A percentile compares a stretch with the other conserved stretches of the same genome.
Evolutionary conservation across 2,888 invertebrate species (phyloP).

Genomic region (Azorinus chamasolen): DNA sequence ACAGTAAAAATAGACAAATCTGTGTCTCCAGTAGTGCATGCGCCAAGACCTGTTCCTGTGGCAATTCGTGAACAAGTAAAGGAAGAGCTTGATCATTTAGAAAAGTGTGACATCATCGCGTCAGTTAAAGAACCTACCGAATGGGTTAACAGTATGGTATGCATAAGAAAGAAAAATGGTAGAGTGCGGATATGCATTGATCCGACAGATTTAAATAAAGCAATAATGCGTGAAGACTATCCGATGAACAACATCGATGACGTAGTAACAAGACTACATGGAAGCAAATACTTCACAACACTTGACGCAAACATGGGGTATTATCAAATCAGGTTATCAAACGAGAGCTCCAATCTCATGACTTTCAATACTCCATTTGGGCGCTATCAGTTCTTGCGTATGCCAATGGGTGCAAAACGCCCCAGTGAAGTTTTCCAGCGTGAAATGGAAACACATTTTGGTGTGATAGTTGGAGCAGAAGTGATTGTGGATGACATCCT

Average conservation of each 20-base stretch:
- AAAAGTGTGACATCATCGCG: slow-evolving; percentile 14
- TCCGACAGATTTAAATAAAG: slow-evolving; percentile 19
- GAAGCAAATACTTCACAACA: slow-evolving; percentile 54
- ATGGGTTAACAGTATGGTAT: slow-evolving; percentile 50
- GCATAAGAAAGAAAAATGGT: slow-evolving; percentile 21
- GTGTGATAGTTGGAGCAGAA: slow-evolving; percentile 6
- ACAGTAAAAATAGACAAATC: slow-evolving; percentile 19
- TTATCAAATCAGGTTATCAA: slow-evolving; percentile 59
- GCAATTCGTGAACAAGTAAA: slow-evolving; percentile 36
- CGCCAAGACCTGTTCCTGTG: slow-evolving; percentile 23
- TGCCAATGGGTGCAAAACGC: slow-evolving; percentile 57
- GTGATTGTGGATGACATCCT: too few species aligned
- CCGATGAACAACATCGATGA: slow-evolving; percentile 30
- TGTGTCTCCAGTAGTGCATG: slow-evolving; percentile 8
- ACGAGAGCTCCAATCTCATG: slow-evolving; percentile 43
- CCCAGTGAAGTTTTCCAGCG: slow-evolving; percentile 43
- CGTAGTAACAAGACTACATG: slow-evolving; percentile 18
- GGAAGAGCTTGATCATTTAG: slow-evolving; percentile 20
- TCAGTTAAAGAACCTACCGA: slow-evolving; percentile 13
- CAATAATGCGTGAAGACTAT: slow-evolving; percentile 13
- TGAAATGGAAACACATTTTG: slow-evolving; percentile 17
- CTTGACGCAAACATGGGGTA: slow-evolving; percentile 61
- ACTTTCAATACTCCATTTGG: slow-evolving; percentile 60
- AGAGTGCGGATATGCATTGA: slow-evolving; percentile 23
- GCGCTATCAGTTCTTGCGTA: slow-evolving; percentile 45